Evolutionary conservation across 30 jellyfish, hydroid and myxozoan species (phyloP).

Genomic region (Catostylus mosaicus): DNA sequence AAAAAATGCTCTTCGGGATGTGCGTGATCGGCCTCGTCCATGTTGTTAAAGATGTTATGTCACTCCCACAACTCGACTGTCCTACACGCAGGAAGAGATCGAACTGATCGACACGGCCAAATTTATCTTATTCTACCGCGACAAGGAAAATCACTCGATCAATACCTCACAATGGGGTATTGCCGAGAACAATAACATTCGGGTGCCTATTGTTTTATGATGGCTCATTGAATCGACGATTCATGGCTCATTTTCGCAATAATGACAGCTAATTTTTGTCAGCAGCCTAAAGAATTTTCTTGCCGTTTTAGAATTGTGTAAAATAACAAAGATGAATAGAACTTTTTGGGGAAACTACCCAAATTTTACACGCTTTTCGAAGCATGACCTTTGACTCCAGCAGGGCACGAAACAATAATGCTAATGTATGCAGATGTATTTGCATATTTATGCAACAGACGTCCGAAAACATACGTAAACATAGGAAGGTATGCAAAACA

Average conservation of each 20-base stretch:
- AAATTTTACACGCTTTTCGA: not conserved
- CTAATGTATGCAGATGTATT: not conserved
- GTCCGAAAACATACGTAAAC: not conserved
- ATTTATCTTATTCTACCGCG: too few species aligned
- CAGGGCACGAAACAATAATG: not conserved
- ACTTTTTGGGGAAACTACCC: too few species aligned
- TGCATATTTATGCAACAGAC: too few species aligned
- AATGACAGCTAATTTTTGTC: too few species aligned
- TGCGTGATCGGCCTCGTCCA: conserved; percentile 73
- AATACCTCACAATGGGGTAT: not conserved
- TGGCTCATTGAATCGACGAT: not conserved
- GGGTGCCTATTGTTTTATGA: not conserved
- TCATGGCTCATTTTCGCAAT: too few species aligned
- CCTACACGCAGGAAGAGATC: not conserved
- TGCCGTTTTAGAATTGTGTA: too few species aligned
- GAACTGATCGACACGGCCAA: not conserved
- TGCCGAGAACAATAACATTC: not conserved
- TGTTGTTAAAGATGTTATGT: not conserved
- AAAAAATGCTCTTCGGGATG: conserved; percentile 75
- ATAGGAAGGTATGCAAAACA: not conserved
- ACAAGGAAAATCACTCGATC: too few species aligned
- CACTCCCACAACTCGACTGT: not conserved
- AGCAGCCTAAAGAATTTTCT: too few species aligned
- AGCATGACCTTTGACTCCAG: not conserved
- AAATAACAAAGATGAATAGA: too few species aligned